Percentiles rank a stretch among this genome's conserved stretches.
Conservation (phyloP, 2,113 vertebrate genomes). For the Bettongia penicillata region DNA sequence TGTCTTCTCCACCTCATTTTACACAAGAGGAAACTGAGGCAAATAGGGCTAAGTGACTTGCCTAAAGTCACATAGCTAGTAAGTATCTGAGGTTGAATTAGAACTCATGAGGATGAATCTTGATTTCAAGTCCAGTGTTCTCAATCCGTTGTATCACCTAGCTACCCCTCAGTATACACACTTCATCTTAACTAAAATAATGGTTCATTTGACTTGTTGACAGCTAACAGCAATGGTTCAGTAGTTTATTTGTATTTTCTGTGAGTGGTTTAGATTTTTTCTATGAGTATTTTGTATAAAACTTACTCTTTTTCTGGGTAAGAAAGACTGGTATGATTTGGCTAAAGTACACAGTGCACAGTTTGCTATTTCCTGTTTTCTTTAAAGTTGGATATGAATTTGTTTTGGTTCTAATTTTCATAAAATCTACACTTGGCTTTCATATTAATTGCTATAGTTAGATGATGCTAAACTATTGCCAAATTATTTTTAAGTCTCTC, state of each 20-base stretch:
- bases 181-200: not conserved
- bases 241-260: not conserved
- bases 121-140: too few species aligned
- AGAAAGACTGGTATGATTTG: not conserved
- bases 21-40: too few species aligned
- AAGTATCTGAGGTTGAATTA: too few species aligned
- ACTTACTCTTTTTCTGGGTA: slow-evolving; percentile 32
- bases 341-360: not conserved
- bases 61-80: too few species aligned
- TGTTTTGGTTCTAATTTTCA: not conserved
- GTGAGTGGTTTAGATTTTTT: slow-evolving; percentile 22
- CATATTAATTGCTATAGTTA: not conserved
- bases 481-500: not conserved
- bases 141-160: too few species aligned
- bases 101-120: too few species aligned
- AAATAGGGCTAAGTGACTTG: too few species aligned
- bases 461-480: not conserved
- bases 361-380: not conserved
- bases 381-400: not conserved
- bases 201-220: not conserved
- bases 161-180: not conserved
- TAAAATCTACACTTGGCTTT: not conserved
- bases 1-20: too few species aligned
- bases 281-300: slow-evolving; percentile 29
- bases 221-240: not conserved